phyloP scores from a whole-genome alignment of 2,888 invertebrate species.

The Polymixis lichenea region DNA sequence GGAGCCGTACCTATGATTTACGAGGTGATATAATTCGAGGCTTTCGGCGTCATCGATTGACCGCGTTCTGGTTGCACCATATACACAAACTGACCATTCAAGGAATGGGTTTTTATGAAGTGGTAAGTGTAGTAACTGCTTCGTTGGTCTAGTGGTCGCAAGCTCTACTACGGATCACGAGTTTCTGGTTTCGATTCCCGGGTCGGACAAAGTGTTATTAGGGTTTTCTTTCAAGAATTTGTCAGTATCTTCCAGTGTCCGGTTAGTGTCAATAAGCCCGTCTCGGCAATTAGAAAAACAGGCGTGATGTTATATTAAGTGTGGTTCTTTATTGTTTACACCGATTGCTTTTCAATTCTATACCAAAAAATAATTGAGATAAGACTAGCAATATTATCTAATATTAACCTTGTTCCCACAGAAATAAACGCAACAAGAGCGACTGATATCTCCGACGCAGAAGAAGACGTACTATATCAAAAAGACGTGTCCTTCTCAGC shows the following conservation, averaged over 20 bases:
- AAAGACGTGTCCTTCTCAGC: slow-evolving; percentile 95
- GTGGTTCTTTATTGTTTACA: too few species aligned
- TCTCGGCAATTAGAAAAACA: too few species aligned
- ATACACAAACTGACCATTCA: background rate
- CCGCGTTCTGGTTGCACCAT: background rate
- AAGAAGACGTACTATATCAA: slow-evolving; percentile 93
- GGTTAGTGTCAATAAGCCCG: too few species aligned
- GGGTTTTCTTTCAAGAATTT: too few species aligned
- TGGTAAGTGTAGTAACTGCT: too few species aligned
- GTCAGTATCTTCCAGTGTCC: too few species aligned
- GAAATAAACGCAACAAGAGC: slow-evolving; percentile 94
- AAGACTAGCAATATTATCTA: background rate
- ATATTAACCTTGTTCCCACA: slow-evolving; percentile 80
- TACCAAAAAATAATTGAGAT: background rate
- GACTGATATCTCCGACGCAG: slow-evolving; percentile 89
- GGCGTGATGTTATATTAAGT: too few species aligned
- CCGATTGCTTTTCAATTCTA: background rate
- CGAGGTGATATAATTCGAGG: background rate
- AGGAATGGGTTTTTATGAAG: background rate
- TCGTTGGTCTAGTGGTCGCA: too few species aligned
- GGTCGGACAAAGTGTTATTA: too few species aligned
- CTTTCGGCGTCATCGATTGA: background rate
- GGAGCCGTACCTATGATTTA: background rate
- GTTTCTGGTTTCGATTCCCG: too few species aligned
- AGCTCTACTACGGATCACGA: too few species aligned